phyloP scores from a whole-genome alignment of 2,888 invertebrate species.

The Sesia bembeciformis region DNA sequence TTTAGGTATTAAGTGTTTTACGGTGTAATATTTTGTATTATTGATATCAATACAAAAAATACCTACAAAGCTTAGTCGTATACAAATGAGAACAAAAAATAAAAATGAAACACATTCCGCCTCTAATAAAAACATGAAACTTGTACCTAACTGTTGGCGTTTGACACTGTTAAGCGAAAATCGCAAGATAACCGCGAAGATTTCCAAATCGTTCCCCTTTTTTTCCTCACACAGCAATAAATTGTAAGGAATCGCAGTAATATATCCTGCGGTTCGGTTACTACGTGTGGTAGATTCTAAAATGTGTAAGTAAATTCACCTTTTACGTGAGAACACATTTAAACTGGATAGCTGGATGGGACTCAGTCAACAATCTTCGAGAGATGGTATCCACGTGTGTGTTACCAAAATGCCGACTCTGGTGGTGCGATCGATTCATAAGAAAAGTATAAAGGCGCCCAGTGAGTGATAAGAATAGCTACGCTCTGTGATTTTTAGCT shows the following conservation, averaged over 20 bases:
- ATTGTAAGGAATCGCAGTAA: conserved; percentile 21
- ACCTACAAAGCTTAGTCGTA: background rate
- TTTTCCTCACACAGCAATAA: conserved; percentile 19
- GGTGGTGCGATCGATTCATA: no score
- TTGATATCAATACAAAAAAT: background rate
- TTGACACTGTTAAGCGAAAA: background rate
- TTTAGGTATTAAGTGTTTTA: background rate
- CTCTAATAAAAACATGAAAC: background rate
- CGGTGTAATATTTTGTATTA: no score
- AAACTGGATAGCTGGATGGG: no score
- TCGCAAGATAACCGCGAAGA: background rate
- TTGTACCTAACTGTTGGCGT: background rate
- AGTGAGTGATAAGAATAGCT: no score
- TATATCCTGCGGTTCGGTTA: conserved; percentile 19
- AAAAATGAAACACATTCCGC: background rate
- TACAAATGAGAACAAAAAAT: background rate
- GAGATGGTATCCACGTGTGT: no score
- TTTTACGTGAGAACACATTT: background rate
- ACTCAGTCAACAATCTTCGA: no score
- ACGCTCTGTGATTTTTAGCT: no score
- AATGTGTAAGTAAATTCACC: conserved; percentile 16
- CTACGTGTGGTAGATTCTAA: conserved; percentile 18
- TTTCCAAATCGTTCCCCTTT: conserved; percentile 3
- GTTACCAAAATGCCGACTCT: no score
- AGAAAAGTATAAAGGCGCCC: no score